Evolutionary conservation across 2,113 vertebrate species (phyloP).

Genomic region (Syrrhaptes paradoxus): DNA sequence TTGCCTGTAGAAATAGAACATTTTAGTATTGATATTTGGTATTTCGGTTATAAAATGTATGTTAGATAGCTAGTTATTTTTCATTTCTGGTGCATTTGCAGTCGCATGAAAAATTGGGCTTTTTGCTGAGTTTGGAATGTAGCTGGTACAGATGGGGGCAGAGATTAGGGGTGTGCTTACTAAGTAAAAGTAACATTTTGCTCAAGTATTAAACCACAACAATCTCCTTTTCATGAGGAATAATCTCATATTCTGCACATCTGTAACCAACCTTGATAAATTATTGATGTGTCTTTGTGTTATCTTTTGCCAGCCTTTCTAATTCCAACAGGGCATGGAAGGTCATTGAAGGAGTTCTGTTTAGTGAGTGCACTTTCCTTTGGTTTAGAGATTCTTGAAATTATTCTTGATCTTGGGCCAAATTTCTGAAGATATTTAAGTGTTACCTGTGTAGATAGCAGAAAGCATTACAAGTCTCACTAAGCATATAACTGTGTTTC

Average conservation of each 20-base stretch:
- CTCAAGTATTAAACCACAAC: background rate
- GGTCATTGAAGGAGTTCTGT: background rate
- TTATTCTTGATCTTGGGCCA: background rate
- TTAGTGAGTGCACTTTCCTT: background rate
- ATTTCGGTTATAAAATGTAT: background rate
- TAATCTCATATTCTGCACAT: background rate
- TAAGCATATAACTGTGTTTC: background rate
- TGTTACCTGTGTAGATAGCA: background rate
- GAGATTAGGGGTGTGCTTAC: too few species aligned
- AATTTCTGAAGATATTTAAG: background rate
- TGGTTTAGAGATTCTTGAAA: background rate
- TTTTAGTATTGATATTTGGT: background rate
- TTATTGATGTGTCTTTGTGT: too few species aligned
- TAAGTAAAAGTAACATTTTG: background rate
- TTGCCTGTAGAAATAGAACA: background rate
- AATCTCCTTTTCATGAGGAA: background rate
- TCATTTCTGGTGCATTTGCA: background rate
- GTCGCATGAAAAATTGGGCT: too few species aligned
- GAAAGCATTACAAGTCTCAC: background rate
- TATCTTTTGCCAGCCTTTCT: background rate
- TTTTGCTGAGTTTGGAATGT: background rate
- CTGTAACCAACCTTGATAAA: background rate
- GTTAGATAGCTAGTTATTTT: background rate
- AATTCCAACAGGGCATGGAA: background rate
- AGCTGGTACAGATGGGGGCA: background rate